A percentile compares a stretch with the other conserved stretches of the same genome.
Evolutionary conservation across 2,888 invertebrate genomes (phyloP).

Genomic region (Parapristionchus giblindavisi): DNA sequence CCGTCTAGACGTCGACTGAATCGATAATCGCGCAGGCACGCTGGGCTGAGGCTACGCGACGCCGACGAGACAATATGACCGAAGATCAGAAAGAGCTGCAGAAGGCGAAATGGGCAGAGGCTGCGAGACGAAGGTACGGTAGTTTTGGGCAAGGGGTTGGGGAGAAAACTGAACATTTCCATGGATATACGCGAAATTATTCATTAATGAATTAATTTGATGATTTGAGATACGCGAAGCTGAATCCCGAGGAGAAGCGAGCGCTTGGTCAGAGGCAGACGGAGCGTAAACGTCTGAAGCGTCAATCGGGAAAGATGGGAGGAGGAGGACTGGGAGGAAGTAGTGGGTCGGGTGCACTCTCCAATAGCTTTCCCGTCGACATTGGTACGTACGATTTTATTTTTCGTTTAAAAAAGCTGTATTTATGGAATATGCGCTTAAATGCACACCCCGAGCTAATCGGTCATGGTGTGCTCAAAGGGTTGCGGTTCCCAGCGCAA

Average conservation of each 20-base stretch:
- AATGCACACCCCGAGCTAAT: too few species aligned
- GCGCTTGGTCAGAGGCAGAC: slow-evolving; percentile 37
- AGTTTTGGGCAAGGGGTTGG: not conserved
- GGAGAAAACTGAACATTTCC: not conserved
- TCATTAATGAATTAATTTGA: not conserved
- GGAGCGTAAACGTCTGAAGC: slow-evolving; percentile 35
- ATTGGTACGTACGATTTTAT: too few species aligned
- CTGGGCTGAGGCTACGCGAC: slow-evolving; percentile 36
- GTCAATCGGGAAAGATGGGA: slow-evolving; percentile 28
- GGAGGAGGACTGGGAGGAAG: too few species aligned
- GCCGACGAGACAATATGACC: slow-evolving; percentile 36
- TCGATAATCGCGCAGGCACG: too few species aligned
- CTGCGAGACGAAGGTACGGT: slow-evolving; percentile 21
- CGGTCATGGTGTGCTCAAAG: too few species aligned
- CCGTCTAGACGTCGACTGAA: too few species aligned
- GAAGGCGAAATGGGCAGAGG: slow-evolving; percentile 37
- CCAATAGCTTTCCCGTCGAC: too few species aligned
- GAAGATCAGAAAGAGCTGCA: slow-evolving; percentile 34
- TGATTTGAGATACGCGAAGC: slow-evolving; percentile 5
- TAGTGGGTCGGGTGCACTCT: too few species aligned
- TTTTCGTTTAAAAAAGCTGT: too few species aligned
- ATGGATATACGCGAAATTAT: not conserved
- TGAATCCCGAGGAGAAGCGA: slow-evolving; percentile 32
- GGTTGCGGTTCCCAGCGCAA: too few species aligned
- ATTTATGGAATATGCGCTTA: too few species aligned